Evolutionary conservation across 2,888 invertebrate species (phyloP).

Genomic region (Scaptodrosophila latifasciaeformis): DNA sequence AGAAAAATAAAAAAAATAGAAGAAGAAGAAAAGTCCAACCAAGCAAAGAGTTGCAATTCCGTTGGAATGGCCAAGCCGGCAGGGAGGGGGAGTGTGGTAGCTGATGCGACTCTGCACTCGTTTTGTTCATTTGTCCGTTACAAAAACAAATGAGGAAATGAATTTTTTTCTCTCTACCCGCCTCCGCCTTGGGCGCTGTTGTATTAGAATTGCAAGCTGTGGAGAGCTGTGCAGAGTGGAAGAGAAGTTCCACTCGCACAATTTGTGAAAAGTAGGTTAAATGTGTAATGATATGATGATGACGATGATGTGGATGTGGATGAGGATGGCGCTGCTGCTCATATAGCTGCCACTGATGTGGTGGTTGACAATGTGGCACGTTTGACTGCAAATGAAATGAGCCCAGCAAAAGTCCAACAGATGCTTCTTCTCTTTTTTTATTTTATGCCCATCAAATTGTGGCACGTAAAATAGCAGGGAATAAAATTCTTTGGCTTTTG

Average conservation of each 20-base stretch:
- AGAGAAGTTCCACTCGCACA: no score
- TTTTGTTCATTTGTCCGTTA: background rate
- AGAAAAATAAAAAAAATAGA: no score
- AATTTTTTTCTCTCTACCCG: no score
- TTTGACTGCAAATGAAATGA: slow-evolving; percentile 11
- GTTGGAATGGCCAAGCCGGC: no score
- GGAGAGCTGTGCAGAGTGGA: background rate
- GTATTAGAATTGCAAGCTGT: slow-evolving; percentile 5
- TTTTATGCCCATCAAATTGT: no score
- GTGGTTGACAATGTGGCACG: slow-evolving; percentile 13
- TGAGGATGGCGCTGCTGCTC: slow-evolving; percentile 5
- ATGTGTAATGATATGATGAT: slow-evolving; percentile 23
- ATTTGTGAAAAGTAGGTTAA: slow-evolving; percentile 25
- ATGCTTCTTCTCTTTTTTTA: no score
- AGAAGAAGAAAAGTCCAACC: no score
- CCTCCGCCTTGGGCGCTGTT: no score
- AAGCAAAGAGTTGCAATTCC: no score
- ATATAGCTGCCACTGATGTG: slow-evolving; percentile 2
- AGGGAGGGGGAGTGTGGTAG: no score
- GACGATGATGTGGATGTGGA: no score
- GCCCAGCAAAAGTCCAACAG: background rate
- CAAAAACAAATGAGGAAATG: slow-evolving; percentile 12
- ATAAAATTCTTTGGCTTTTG: slow-evolving; percentile 5
- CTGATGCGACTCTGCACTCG: background rate
- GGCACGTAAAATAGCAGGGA: background rate